Base-by-base conservation (phyloP, 1,140 invertebrate species). In the Lucilia cuprina region DNA sequence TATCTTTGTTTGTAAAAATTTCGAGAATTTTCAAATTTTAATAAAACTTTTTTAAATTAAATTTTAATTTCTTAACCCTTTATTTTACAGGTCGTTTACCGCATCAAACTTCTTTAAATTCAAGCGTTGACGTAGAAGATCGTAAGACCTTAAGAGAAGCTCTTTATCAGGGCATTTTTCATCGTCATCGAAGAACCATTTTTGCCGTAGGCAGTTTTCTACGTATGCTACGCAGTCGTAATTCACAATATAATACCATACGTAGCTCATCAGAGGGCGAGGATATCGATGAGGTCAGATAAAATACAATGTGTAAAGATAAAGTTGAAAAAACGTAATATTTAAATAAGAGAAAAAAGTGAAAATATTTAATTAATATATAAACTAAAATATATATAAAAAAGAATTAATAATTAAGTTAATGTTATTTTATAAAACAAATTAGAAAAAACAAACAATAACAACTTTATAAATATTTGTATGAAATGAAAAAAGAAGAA, bases 211-310 rank as follows among this genome's bases (percentile, higher is more conserved):
- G 95, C 49, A 96, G 95, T 82, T 96, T 96, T 89, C 93, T 96
- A 65, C 93, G 95, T 84, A 96, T 96, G 95, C 91, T 96, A 85
- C 94, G 94, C 90, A 95, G 94, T 90, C 95, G 95, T 91, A 96
- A 95, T 85, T 95, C 95, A 86, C 95, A 95, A 90, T 96, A 96
- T 85, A 95, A 95, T 91, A 95, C 95, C 49, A 96, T 96, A 92
- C 91, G 93, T 84, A 91, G 90, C 85, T 90, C 90, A 35, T 91
- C 90, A 17, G 90, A 91, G 83, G 90, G 88, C 80, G 90, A 91
- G 85, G 90, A 91, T 74, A 88, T 91, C 83, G 89, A 91, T 85
- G 90, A 91, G 86, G 88, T 55, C 50, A 90, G 90, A 91, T 91
- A 91, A 90, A 86, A 91, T 84, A 65, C 65, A 70, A 19, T 21